Base-by-base conservation (phyloP, 2,113 vertebrate genomes). In the Rousettus leschenaultii region DNA sequence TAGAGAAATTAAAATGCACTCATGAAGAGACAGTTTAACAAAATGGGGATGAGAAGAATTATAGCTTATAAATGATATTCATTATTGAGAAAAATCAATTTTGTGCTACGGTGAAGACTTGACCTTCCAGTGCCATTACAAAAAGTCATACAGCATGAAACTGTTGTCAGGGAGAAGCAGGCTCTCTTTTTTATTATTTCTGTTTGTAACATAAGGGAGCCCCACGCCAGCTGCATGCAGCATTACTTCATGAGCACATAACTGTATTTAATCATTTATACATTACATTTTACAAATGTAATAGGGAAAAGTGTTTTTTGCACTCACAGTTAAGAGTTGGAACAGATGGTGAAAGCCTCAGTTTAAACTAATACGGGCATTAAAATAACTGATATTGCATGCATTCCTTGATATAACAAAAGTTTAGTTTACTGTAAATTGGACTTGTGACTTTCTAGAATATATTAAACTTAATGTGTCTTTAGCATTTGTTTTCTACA, bases 241-340 rank as follows among this genome's bases (percentile, higher is more conserved):
- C 68, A 91, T 45, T 71, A 51, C n/a, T 89, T 68, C 85, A 86
- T 83, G 96, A 96, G 93, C 48, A 35, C 59, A 57, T 40, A 97
- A 68, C 65, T 97, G 57, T 97, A 97, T 97, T 97, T 95, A 96
- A 35, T 97, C n/a, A 97, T 96, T 96, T 98, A 97, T 90, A 96
- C 84, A 48, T 97, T 97, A 95, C 22, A 95, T 90, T 92, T 97
- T 93, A 98, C 96, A 80, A 91, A 53, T 94, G 70, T 51, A 96
- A 93, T 33, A 90, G 86, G 16, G 70, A 83, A 91, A 94, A 88
- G 85, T 95, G 40, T 40, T 94, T 19, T 53, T 96, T 96, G 55
- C 33, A 95, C 97, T 98, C 92, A 92, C 10, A 43, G 16, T 92
- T 96, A 94, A 75, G 89, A 94, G 90, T 96, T 93, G 86, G 43